Base-by-base conservation (phyloP, 1,140 invertebrate genomes). In the Microplitis mediator region DNA sequence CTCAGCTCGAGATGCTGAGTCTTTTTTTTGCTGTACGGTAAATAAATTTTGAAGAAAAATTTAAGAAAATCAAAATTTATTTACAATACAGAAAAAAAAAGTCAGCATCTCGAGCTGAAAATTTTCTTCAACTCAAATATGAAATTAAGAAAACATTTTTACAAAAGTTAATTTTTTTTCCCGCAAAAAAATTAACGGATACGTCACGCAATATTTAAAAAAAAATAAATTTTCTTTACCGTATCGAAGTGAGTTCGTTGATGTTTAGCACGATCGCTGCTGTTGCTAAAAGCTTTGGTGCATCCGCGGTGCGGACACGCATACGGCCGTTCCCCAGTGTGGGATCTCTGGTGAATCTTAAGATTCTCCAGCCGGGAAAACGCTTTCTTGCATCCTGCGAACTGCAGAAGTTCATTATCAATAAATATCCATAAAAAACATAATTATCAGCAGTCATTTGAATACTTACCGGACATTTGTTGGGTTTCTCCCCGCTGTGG, bases 221-320 rank as follows among this genome's bases (percentile, higher is more conserved):
- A 35, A 56, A 52, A 36, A n/a, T 69, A 63, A 67, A 4, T 69
- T 35, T 31, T 39, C 88, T 90, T 91, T 90, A 98, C 97, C 82
- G 96, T 95, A 83, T 98, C 96, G 78, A 95, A 94, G 88, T 99
- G 97, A 4, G 97, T 98, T 75, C 97, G 88, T 86, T 98, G 97
- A 88, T 99, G 97, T 88, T 99, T 99, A 0, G 97, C 97, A 65
- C 97, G 88, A 84, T 99, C 97, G 0, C 96, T 98, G 72, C 96
- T 97, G 87, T 99, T 99, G 78, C 95, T 98, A 87, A 99, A 99
- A 11, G 96, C 95, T 85, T 98, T 98, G 13, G 90, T 87, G 82
- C 97, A 99, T 35, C 92, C 92, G 5, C 91, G 88, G 79, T 95
- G 95, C 73, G 95, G 94, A 79, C 96, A 95, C 74, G 93, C 89